Evolutionary conservation across 2,888 invertebrate genomes (phyloP).

Genomic region (Lacanobia oleracea): DNA sequence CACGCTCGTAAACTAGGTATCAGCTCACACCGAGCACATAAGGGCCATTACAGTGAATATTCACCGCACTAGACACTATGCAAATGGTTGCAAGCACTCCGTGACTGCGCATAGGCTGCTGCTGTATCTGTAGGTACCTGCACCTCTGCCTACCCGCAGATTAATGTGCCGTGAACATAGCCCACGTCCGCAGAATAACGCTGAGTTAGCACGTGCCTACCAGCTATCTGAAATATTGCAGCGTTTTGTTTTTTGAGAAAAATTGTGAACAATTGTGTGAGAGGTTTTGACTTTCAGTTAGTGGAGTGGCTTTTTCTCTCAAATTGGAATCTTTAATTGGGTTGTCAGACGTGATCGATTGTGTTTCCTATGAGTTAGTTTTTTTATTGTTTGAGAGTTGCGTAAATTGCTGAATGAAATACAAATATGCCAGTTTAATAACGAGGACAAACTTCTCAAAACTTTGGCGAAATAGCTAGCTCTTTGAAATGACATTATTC

Average conservation of each 20-base stretch:
- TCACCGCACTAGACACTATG: constrained; percentile 50
- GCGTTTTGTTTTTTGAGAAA: constrained; percentile 17
- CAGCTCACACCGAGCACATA: constrained; percentile 17
- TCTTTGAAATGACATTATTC: not conserved
- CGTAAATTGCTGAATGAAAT: not conserved
- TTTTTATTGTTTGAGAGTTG: no score
- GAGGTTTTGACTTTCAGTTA: constrained; percentile 6
- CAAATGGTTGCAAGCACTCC: constrained; percentile 56
- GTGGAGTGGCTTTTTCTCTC: not conserved
- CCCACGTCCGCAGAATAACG: constrained; percentile 47
- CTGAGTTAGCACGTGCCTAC: constrained; percentile 48
- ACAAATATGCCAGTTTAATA: not conserved
- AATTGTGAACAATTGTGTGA: constrained; percentile 2
- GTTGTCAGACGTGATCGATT: not conserved
- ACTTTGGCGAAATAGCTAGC: not conserved
- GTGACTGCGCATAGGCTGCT: constrained; percentile 57
- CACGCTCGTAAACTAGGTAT: constrained; percentile 28
- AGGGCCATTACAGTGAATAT: constrained; percentile 52
- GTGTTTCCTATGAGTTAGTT: not conserved
- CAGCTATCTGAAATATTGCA: constrained; percentile 48
- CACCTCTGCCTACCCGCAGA: constrained; percentile 47
- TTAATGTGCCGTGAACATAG: constrained; percentile 55
- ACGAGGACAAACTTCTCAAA: not conserved
- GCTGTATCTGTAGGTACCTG: constrained; percentile 31
- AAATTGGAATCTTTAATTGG: constrained; percentile 7